These are phyloP conservation scores for Morpho deidamia DNA, from an alignment of 2,888 invertebrate species.

Conservation along the genomic window DNA sequence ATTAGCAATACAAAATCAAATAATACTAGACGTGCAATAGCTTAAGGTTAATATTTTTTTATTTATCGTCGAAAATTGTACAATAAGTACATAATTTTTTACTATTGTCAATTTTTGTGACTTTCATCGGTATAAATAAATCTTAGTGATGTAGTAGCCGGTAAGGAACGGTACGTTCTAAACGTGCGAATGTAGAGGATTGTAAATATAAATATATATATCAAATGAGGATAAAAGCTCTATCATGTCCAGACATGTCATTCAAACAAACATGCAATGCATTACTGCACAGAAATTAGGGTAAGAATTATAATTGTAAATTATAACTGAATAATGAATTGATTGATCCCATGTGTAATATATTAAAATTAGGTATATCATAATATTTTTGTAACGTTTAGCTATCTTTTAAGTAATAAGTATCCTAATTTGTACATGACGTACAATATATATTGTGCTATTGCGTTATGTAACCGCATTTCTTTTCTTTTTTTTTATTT, in stretches of 20 bases:
- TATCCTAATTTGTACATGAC: constrained; percentile 43
- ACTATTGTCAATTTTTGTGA: constrained; percentile 1
- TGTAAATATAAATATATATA: constrained; percentile 17
- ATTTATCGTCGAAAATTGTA: constrained; percentile 8
- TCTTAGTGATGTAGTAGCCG: constrained; percentile 2
- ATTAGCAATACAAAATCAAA: constrained; percentile 10
- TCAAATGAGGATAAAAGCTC: constrained; percentile 9
- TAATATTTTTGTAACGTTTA: constrained; percentile 52
- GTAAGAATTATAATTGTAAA: constrained; percentile 66
- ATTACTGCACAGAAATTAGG: constrained; percentile 32
- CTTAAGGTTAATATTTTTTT: constrained; percentile 32
- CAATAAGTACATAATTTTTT: constrained; percentile 9
- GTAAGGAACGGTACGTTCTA: constrained; percentile 5
- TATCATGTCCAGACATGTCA: constrained; percentile 5
- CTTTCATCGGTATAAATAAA: background rate
- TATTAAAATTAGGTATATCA: constrained; percentile 51
- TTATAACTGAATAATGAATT: constrained; percentile 68
- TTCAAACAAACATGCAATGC: constrained; percentile 12
- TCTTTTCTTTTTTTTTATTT: constrained; percentile 14
- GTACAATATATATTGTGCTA: constrained; percentile 43
- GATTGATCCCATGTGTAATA: constrained; percentile 71
- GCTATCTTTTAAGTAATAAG: constrained; percentile 40
- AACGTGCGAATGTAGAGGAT: constrained; percentile 16
- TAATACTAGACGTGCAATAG: constrained; percentile 46
- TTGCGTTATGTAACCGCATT: constrained; percentile 25